A percentile compares a stretch with the other conserved stretches of the same genome.
These are phyloP conservation scores for Euplexia lucipara DNA, from an alignment of 2,888 invertebrate species.

Conservation along the genomic window DNA sequence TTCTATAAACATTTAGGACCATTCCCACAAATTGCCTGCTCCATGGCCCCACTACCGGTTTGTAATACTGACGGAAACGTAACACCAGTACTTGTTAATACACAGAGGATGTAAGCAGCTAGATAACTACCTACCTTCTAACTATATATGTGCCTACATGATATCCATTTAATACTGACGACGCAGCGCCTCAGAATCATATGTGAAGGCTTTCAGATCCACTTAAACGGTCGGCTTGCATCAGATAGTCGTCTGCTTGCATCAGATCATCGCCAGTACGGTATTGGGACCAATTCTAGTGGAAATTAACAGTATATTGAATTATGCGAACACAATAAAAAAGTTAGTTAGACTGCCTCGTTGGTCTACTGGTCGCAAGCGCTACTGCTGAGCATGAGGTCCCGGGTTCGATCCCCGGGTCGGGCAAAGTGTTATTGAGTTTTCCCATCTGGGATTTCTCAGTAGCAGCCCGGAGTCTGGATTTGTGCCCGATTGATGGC, in stretches of 20 bases:
- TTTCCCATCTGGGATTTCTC: too few species aligned
- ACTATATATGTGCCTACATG: slow-evolving; percentile 13
- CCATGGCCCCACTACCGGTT: slow-evolving; percentile 43
- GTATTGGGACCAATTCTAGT: neutral
- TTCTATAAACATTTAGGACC: neutral
- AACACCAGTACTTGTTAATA: slow-evolving; percentile 63
- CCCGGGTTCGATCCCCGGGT: too few species aligned
- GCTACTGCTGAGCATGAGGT: too few species aligned
- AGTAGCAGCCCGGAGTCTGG: too few species aligned
- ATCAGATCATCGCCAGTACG: neutral
- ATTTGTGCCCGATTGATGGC: too few species aligned
- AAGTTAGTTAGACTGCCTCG: too few species aligned
- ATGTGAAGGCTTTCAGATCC: slow-evolving; percentile 15
- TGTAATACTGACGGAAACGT: slow-evolving; percentile 64
- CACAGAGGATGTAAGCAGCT: slow-evolving; percentile 38
- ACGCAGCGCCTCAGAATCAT: neutral
- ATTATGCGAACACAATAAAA: too few species aligned
- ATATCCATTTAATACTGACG: slow-evolving; percentile 11
- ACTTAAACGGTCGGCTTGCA: slow-evolving; percentile 3
- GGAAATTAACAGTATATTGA: neutral
- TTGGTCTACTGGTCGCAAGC: too few species aligned
- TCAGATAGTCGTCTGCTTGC: neutral
- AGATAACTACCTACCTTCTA: slow-evolving; percentile 10
- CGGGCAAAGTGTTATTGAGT: too few species aligned
- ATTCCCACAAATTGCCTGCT: slow-evolving; percentile 1